phyloP scores from a whole-genome alignment of 1,140 invertebrate genomes.

The Drosophila cardini region DNA sequence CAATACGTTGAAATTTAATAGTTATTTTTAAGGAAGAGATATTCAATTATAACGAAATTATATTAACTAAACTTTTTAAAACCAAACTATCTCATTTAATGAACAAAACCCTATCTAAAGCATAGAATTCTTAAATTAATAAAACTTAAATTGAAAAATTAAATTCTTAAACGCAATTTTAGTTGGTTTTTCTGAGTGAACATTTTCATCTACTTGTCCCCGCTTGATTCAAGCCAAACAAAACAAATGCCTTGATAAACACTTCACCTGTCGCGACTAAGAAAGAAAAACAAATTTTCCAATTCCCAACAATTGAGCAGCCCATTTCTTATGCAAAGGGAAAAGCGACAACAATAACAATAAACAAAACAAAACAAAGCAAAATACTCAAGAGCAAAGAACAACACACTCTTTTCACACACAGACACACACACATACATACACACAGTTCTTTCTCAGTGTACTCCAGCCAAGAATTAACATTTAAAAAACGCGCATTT shows the following conservation, averaged over 20 bases:
- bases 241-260: constrained; percentile 32
- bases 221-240: constrained; percentile 24
- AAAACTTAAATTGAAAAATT: too few species aligned
- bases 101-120: too few species aligned
- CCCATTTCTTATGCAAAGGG: constrained; percentile 52
- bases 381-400: constrained; percentile 27
- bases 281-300: constrained; percentile 37
- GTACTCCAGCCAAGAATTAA: constrained; percentile 42
- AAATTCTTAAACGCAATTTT: too few species aligned
- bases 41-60: too few species aligned
- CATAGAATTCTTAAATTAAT: too few species aligned
- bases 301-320: constrained; percentile 31
- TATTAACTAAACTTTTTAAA: too few species aligned
- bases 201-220: background rate
- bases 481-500: constrained; percentile 56
- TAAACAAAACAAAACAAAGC: constrained; percentile 25
- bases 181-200: too few species aligned
- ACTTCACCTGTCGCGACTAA: constrained; percentile 38
- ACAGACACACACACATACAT: constrained; percentile 30
- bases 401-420: constrained; percentile 23
- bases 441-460: too few species aligned
- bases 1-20: too few species aligned
- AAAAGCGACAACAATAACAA: constrained; percentile 38
- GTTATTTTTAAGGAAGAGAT: too few species aligned
- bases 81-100: too few species aligned